Conservation (phyloP, 2,888 invertebrate genomes). For the Platynereis dumerilii region DNA sequence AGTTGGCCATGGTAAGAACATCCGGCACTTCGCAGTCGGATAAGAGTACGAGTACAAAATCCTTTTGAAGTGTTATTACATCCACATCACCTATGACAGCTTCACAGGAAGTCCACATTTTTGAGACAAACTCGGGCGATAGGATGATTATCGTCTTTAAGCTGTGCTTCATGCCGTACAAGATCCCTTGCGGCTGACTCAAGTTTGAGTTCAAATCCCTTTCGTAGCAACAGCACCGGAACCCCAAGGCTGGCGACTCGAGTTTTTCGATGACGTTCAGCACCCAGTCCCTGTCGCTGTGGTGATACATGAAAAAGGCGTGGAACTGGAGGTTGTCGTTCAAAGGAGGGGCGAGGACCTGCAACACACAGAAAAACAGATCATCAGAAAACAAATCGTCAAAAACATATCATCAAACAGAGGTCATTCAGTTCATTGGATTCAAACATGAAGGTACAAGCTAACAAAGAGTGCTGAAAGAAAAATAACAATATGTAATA, state of each 20-base stretch:
- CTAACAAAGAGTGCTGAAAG: no score
- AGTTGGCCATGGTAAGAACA: conserved; percentile 22
- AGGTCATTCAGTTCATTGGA: no score
- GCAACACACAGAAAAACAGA: conserved; percentile 9
- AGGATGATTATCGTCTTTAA: conserved; percentile 31
- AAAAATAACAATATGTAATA: no score
- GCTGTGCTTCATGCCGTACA: conserved; percentile 30
- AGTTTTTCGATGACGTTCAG: conserved; percentile 31
- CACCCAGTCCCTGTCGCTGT: conserved; percentile 33
- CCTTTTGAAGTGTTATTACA: conserved; percentile 20
- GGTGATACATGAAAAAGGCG: conserved; percentile 35
- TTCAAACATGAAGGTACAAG: no score
- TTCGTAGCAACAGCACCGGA: conserved; percentile 34
- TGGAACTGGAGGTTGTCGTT: conserved; percentile 25
- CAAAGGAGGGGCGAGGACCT: conserved; percentile 26
- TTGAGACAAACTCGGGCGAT: conserved; percentile 33
- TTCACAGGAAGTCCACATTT: conserved; percentile 30
- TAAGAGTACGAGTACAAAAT: conserved; percentile 25
- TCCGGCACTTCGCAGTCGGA: conserved; percentile 32
- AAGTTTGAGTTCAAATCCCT: conserved; percentile 17
- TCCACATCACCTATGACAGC: conserved; percentile 30
- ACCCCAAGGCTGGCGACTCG: conserved; percentile 30
- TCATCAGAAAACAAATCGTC: no score
- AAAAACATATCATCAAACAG: no score
- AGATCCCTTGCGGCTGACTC: conserved; percentile 4